Evolutionary conservation across 2,113 vertebrate species (phyloP), one percentile per base, ranked within the genome.

Genomic region (Pungitius pungitius): DNA sequence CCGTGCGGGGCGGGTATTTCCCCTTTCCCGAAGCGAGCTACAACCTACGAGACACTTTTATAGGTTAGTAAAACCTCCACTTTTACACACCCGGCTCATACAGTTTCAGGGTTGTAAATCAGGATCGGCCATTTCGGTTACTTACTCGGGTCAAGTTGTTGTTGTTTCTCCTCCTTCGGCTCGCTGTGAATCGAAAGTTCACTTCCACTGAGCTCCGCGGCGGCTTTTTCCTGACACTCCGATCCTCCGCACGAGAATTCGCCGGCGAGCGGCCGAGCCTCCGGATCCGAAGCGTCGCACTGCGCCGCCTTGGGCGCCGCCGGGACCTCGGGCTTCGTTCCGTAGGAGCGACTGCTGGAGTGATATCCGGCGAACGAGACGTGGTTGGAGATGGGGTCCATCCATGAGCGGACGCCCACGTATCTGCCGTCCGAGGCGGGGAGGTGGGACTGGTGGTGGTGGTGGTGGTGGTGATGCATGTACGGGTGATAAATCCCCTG

Each of bases 41-140:
- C 14, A 55, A 14, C 54, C 54, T 93, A 92, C 94, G 93, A 95
- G 97, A 97, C 96, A 96, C 96, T 98, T 99, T 99, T 98, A 99
- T 98, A 96, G 97, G 96, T 98, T 97, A 96, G 97, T 99, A 99
- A 99, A 99, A 99, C 93, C 96, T 96, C 95, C 93, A 94, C 95
- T 97, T 98, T 97, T 97, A 96, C 96, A 95, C 96, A 96, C 95
- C 95, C 94, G 92, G 96, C 95, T 94, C 95, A 92, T 96, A 94
- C 96, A 95, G 96, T 96, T 96, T 88, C 86, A 45, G 87, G 90
- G 96, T 88, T 96, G 95, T 99, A 98, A 99, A 99, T 99, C 97
- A 98, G 86, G 22, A 69, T 85, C 80, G 60, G 95, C 94, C 95
- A 95, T 96, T 97, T 94, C 91, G 95, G 94, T 90, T 85, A 97